Conservation (phyloP, 2,797 vertebrate species). For the Amniataba percoides region DNA sequence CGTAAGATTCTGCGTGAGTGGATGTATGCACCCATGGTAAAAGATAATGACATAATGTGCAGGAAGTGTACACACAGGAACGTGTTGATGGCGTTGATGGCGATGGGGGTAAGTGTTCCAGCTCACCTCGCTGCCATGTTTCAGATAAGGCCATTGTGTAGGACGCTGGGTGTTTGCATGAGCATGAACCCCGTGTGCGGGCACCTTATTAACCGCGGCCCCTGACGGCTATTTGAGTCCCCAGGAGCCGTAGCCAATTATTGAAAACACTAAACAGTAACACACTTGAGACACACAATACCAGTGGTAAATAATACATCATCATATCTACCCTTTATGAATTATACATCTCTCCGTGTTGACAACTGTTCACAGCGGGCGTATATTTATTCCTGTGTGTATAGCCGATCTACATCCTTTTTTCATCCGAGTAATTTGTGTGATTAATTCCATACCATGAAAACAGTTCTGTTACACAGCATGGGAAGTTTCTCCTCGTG, state of each 20-base stretch:
- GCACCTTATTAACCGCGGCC: constrained; percentile 40
- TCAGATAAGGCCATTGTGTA: constrained; percentile 16
- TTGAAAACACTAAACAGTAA: constrained; percentile 58
- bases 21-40: constrained; percentile 25
- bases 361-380: constrained; percentile 74
- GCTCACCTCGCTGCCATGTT: constrained; percentile 24
- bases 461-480: constrained; percentile 57
- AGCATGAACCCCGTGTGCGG: constrained; percentile 14
- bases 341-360: constrained; percentile 74
- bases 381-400: constrained; percentile 57
- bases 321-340: constrained; percentile 67
- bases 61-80: not conserved
- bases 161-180: constrained; percentile 22
- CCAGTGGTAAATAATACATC: constrained; percentile 77
- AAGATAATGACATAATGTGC: constrained; percentile 29
- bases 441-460: constrained; percentile 59
- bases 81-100: not conserved
- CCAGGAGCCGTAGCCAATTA: constrained; percentile 46
- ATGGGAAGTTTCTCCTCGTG: constrained; percentile 34
- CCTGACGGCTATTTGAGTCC: constrained; percentile 15
- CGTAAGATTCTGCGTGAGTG: not conserved
- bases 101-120: not conserved
- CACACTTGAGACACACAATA: constrained; percentile 51
- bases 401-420: constrained; percentile 24
- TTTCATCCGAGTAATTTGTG: constrained; percentile 55